phyloP scores from a whole-genome alignment of 2,797 vertebrate genomes.

The Euphonia xanthogaster region DNA sequence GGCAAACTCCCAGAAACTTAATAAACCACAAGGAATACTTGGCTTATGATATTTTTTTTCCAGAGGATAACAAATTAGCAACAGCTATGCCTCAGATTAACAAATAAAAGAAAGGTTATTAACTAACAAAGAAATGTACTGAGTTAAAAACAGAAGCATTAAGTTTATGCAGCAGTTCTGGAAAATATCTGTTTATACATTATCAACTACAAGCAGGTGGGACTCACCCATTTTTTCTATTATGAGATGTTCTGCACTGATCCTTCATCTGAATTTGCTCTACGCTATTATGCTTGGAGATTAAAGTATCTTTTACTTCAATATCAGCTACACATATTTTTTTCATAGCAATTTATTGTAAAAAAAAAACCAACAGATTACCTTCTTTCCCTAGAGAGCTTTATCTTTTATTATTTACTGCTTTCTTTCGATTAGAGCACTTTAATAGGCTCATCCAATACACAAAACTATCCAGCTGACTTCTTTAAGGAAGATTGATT shows the following conservation, averaged over 20 bases:
- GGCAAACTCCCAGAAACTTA: background rate
- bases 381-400: background rate
- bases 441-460: background rate
- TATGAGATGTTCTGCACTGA: background rate
- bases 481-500: background rate
- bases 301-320: background rate
- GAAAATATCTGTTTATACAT: background rate
- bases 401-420: background rate
- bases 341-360: background rate
- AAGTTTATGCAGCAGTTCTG: background rate
- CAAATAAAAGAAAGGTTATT: background rate
- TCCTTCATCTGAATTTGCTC: background rate
- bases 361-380: background rate
- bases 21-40: background rate
- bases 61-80: background rate
- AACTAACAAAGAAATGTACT: background rate
- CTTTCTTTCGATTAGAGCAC: background rate
- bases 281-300: background rate
- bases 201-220: background rate
- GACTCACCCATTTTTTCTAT: background rate
- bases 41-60: background rate
- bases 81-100: background rate
- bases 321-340: fast-evolving
- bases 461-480: background rate
- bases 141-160: background rate